Evolutionary conservation across 2,888 invertebrate species (phyloP).

Genomic region (Erynnis tages): DNA sequence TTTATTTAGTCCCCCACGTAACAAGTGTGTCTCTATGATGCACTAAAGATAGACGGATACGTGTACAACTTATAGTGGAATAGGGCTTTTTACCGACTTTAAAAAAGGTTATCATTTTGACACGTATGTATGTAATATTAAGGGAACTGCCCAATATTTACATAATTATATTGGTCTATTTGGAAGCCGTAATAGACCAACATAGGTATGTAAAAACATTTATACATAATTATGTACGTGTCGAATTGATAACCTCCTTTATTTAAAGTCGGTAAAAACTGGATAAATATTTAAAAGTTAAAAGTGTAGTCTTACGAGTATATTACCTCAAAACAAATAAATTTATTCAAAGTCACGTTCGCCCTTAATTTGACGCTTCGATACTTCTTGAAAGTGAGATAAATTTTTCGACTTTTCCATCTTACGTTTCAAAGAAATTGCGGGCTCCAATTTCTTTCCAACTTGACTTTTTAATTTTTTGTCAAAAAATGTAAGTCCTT

Average conservation of each 20-base stretch:
- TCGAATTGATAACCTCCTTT: no score
- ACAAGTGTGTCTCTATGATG: constrained; percentile 19
- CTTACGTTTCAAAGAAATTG: constrained; percentile 1
- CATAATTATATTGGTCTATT: no score
- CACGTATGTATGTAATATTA: no score
- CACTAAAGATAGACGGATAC: constrained; percentile 8
- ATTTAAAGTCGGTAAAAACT: not conserved
- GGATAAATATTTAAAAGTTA: not conserved
- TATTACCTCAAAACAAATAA: not conserved
- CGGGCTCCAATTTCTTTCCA: constrained; percentile 6
- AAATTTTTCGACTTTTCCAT: not conserved
- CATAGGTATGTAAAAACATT: no score
- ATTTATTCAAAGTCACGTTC: constrained; percentile 16
- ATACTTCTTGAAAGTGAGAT: constrained; percentile 11
- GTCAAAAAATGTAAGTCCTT: no score
- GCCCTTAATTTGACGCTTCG: constrained; percentile 8
- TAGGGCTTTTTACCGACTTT: no score
- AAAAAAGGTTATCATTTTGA: no score
- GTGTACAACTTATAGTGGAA: not conserved
- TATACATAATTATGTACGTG: no score
- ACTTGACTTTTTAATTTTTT: not conserved
- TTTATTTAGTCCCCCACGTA: no score
- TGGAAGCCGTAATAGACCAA: no score
- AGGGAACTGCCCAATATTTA: no score
- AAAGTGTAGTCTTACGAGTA: no score